Evolutionary conservation across 2,113 vertebrate genomes (phyloP), one percentile per base, ranked within the genome.

Genomic region (Cyanoderma ruficeps): DNA sequence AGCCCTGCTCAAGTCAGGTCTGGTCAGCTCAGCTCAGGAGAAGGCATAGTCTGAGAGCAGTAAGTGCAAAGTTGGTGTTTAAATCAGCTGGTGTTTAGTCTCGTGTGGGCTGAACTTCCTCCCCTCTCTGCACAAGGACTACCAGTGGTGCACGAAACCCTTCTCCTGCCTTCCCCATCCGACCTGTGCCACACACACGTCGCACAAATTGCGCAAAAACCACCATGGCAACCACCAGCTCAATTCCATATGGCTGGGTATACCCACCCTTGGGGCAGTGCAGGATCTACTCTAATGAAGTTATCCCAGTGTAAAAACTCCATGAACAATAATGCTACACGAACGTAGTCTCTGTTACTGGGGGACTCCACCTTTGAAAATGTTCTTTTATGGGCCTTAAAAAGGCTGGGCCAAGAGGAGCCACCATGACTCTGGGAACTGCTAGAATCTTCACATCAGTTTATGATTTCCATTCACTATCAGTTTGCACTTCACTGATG

Each of bases 121-220:
- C 13, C 8, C 50, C 1, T 1, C 18, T 46, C 53, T 47, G 49
- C 49, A 49, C 27, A 21, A 69, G 30, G 18, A 76, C 57, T 37
- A 47, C 19, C 3, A 4, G 14, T 2, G 10, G 12, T 28, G 28
- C 64, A 78, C 20, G 7, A 57, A 41, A 67, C 24, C 31, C 31
- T 64, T 41, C 61, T 82, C 44, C 57, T 67, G 50, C 59, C 60
- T 63, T 49, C 20, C 39, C 33, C 59, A 24, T 46, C 24, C 8
- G 1, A 5, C 49, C 41, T n/a, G 71, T 24, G 31, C 46, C 37
- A 49, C 52, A 57, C 31, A 31, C 0, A 0, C 0, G 0, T 21
- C 25, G 8, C 33, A 64, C 0, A 12, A 46, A 28, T 13, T 33
- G 55, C 41, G 52, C 24, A 55, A 50, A 77, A 80, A 30, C 14